Conservation (phyloP, 2,113 vertebrate species). For the Oncorhynchus kisutch region DNA sequence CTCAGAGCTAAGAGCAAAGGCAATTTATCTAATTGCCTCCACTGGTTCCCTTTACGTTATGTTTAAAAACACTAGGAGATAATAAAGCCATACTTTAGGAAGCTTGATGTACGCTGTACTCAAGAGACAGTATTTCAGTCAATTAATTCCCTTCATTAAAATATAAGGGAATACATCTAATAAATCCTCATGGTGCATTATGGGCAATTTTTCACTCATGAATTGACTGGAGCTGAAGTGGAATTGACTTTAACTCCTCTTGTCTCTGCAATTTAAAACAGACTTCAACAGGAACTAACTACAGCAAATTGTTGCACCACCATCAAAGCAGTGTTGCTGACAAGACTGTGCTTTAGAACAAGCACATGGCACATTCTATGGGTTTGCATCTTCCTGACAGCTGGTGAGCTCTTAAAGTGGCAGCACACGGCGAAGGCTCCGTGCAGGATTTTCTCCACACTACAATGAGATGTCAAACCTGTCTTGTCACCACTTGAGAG, state of each 20-base stretch:
- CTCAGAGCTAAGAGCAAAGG: not conserved
- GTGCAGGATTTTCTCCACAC: too few species aligned
- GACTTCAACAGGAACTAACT: not conserved
- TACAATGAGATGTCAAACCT: conserved; percentile 5
- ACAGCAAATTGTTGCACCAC: too few species aligned
- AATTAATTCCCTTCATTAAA: not conserved
- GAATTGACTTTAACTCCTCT: conserved; percentile 1
- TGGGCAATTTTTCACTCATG: not conserved
- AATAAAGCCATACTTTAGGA: not conserved
- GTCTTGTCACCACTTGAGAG: conserved; percentile 9
- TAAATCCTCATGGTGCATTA: not conserved
- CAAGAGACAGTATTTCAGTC: not conserved
- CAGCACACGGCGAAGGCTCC: too few species aligned
- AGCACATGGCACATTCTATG: not conserved
- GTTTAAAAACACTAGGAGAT: not conserved
- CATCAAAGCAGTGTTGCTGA: not conserved
- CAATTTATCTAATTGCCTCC: conserved; percentile 26
- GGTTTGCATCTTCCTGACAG: not conserved
- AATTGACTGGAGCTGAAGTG: not conserved
- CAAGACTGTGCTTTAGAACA: conserved; percentile 19
- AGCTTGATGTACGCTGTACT: not conserved
- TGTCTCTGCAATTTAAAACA: not conserved
- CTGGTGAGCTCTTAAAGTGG: too few species aligned
- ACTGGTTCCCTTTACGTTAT: not conserved
- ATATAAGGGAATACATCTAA: not conserved